Conservation (phyloP, 92 coral and sea anemone species). For the Plumapathes pennacea region DNA sequence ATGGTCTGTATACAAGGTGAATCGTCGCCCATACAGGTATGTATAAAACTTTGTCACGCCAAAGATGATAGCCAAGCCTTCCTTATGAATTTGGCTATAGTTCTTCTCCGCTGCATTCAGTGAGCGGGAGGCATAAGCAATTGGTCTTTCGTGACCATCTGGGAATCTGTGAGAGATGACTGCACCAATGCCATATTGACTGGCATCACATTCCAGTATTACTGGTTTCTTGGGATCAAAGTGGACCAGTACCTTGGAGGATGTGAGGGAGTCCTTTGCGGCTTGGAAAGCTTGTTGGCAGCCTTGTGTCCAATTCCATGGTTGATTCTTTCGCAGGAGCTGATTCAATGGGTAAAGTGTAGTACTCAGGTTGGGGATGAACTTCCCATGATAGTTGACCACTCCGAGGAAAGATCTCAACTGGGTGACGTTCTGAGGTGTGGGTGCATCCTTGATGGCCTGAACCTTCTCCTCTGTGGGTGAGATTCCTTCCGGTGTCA, state of each 20-base stretch:
- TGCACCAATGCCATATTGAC: slow-evolving; percentile 46
- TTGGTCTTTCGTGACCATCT: slow-evolving; percentile 32
- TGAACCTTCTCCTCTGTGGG: slow-evolving; percentile 54
- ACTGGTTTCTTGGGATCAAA: slow-evolving; percentile 45
- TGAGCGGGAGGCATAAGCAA: slow-evolving; percentile 51
- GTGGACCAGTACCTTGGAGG: slow-evolving; percentile 40
- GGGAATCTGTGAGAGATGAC: slow-evolving; percentile 43
- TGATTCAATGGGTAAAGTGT: slow-evolving; percentile 49
- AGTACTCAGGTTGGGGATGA: slow-evolving; percentile 49
- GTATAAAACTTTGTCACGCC: slow-evolving; percentile 54
- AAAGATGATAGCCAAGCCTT: slow-evolving; percentile 56
- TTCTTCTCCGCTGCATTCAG: slow-evolving; percentile 46
- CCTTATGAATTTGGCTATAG: slow-evolving; percentile 67
- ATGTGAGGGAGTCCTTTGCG: slow-evolving; percentile 38
- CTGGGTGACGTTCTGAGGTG: slow-evolving; percentile 51
- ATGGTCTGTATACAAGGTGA: slow-evolving; percentile 46
- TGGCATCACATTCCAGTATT: slow-evolving; percentile 45
- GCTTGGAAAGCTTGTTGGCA: slow-evolving; percentile 32
- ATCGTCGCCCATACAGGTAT: slow-evolving; percentile 37
- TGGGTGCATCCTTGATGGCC: slow-evolving; percentile 57
- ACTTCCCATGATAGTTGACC: slow-evolving; percentile 59
- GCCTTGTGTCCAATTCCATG: slow-evolving; percentile 24
- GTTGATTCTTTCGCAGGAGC: slow-evolving; percentile 31
- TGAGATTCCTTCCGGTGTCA: slow-evolving; percentile 51
- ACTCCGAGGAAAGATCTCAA: slow-evolving; percentile 39